Evolutionary conservation across 2,113 vertebrate species (phyloP).

Genomic region (Drymodes brunneopygia): DNA sequence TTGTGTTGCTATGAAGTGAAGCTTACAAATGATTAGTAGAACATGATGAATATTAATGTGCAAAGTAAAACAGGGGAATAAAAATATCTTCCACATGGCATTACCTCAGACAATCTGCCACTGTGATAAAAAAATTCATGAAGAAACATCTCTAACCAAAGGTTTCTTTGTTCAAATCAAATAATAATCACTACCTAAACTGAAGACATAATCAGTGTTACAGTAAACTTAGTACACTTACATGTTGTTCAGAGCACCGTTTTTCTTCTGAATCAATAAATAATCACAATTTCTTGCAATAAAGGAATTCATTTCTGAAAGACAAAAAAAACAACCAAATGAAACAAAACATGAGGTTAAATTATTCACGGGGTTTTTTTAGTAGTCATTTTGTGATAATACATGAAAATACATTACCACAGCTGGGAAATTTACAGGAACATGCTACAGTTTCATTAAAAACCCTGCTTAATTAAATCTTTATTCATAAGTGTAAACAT

Average conservation of each 20-base stretch:
- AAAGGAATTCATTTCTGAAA: slow-evolving; percentile 66
- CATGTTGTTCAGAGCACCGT: slow-evolving; percentile 22
- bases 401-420: neutral
- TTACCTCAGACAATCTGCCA: neutral
- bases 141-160: neutral
- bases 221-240: slow-evolving; percentile 23
- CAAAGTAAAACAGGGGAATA: neutral
- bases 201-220: neutral
- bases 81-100: neutral
- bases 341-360: neutral
- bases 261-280: neutral
- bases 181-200: neutral
- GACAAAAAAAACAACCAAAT: neutral
- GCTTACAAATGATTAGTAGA: neutral
- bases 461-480: neutral
- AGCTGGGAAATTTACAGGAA: neutral
- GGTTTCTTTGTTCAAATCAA: neutral
- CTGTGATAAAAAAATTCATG: neutral
- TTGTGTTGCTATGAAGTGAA: neutral
- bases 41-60: neutral
- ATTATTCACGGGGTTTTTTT: neutral
- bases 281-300: neutral
- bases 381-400: rapidly evolving
- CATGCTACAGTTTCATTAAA: neutral
- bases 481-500: neutral